Conservation (phyloP, 2,888 invertebrate genomes). For the Hetaerina titia region DNA sequence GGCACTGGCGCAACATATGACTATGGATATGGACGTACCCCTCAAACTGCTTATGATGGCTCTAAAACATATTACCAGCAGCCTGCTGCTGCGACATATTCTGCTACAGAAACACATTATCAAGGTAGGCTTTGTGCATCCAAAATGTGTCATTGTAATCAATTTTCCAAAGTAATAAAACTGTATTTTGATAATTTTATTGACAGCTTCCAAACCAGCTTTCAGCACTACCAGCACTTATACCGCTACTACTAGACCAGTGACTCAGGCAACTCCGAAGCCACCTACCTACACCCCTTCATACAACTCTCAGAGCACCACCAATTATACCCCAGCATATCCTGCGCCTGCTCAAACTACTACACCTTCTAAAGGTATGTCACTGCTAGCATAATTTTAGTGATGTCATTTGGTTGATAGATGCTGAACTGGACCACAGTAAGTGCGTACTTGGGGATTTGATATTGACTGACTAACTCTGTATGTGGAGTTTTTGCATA, state of each 20-base stretch:
- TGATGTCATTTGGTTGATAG: no score
- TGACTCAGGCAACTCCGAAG: constrained; percentile 71
- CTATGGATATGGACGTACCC: constrained; percentile 83
- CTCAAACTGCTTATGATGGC: constrained; percentile 85
- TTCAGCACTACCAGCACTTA: constrained; percentile 86
- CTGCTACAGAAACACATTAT: constrained; percentile 80
- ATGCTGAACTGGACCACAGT: no score
- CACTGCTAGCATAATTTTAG: neutral
- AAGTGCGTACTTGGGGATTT: no score
- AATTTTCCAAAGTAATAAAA: neutral
- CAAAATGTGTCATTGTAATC: neutral
- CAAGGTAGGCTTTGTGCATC: constrained; percentile 73
- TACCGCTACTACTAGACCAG: constrained; percentile 75
- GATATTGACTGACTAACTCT: no score
- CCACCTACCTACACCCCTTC: constrained; percentile 70
- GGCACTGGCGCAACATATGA: constrained; percentile 83
- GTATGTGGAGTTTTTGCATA: no score
- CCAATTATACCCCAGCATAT: constrained; percentile 74
- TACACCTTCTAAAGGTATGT: constrained; percentile 71
- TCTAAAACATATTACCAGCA: constrained; percentile 92
- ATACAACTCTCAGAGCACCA: constrained; percentile 71
- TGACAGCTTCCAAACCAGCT: constrained; percentile 82
- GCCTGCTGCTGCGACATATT: constrained; percentile 83
- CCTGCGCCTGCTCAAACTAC: constrained; percentile 78
- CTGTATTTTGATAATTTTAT: constrained; percentile 24